Evolutionary conservation across 1,140 invertebrate genomes (phyloP).

Genomic region (Neomicropteryx cornuta): DNA sequence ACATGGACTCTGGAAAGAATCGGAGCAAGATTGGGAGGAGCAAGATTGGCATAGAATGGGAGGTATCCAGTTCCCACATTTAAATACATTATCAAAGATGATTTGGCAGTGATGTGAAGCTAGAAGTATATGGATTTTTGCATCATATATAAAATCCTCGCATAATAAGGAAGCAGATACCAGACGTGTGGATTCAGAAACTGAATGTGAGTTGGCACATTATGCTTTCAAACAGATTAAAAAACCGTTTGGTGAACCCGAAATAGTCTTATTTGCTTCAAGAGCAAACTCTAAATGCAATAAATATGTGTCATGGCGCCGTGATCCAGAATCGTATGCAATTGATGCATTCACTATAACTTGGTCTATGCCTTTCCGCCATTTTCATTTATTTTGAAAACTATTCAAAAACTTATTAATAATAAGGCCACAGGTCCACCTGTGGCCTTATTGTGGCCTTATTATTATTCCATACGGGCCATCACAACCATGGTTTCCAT

Average conservation of each 20-base stretch:
- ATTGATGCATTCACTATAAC: constrained; percentile 20
- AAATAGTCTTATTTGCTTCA: constrained; percentile 19
- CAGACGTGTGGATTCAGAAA: constrained; percentile 9
- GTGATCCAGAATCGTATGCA: constrained; percentile 11
- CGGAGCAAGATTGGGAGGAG: constrained; percentile 14
- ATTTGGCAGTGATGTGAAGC: constrained; percentile 20
- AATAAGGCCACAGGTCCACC: constrained; percentile 14
- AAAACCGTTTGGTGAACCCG: constrained; percentile 10
- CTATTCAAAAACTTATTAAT: constrained; percentile 15
- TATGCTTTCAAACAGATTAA: constrained; percentile 10
- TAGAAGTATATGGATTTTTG: constrained; percentile 14
- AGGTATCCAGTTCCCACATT: constrained; percentile 11
- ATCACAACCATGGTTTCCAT: constrained; percentile 13
- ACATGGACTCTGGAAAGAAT: constrained; percentile 15
- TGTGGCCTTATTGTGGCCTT: too few relatives aligned
- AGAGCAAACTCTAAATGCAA: constrained; percentile 19
- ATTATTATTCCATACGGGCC: constrained; percentile 18
- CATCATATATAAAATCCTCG: constrained; percentile 14
- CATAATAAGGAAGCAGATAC: constrained; percentile 17
- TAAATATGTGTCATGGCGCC: constrained; percentile 14
- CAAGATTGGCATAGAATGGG: constrained; percentile 15
- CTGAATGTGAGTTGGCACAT: constrained; percentile 9
- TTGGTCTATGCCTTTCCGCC: constrained; percentile 23
- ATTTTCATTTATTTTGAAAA: constrained; percentile 15
- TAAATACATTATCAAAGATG: constrained; percentile 12